Conservation (phyloP, 2,888 invertebrate species). For the Nemoura dubitans region DNA sequence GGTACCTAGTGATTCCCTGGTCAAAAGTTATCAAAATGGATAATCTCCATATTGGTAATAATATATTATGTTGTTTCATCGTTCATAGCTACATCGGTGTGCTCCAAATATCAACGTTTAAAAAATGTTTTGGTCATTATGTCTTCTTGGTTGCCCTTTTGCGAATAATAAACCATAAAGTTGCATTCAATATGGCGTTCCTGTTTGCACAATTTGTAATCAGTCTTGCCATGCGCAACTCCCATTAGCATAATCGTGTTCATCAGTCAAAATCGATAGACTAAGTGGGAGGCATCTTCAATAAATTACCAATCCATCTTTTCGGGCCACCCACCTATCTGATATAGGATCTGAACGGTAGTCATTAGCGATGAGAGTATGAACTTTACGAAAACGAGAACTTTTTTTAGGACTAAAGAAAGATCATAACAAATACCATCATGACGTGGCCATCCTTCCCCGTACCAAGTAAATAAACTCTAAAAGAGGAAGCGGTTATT, state of each 20-base stretch:
- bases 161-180: not conserved
- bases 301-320: not conserved
- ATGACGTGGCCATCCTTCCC: too few relatives aligned
- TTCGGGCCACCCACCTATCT: not conserved
- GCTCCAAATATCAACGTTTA: too few relatives aligned
- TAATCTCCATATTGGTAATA: too few relatives aligned
- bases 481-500: not conserved
- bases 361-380: not conserved
- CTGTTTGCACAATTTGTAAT: not conserved
- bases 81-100: too few relatives aligned
- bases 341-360: not conserved
- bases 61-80: too few relatives aligned
- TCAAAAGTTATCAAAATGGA: too few relatives aligned
- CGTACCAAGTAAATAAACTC: too few relatives aligned
- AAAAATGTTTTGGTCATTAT: too few relatives aligned
- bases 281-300: not conserved
- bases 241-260: not conserved
- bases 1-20: too few relatives aligned
- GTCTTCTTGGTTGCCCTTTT: not conserved
- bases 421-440: too few relatives aligned
- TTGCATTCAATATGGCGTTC: not conserved
- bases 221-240: not conserved
- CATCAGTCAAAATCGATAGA: not conserved
- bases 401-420: too few relatives aligned
- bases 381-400: too few relatives aligned